Conservation (phyloP, 2,888 invertebrate genomes). For the Lottia scabra region DNA sequence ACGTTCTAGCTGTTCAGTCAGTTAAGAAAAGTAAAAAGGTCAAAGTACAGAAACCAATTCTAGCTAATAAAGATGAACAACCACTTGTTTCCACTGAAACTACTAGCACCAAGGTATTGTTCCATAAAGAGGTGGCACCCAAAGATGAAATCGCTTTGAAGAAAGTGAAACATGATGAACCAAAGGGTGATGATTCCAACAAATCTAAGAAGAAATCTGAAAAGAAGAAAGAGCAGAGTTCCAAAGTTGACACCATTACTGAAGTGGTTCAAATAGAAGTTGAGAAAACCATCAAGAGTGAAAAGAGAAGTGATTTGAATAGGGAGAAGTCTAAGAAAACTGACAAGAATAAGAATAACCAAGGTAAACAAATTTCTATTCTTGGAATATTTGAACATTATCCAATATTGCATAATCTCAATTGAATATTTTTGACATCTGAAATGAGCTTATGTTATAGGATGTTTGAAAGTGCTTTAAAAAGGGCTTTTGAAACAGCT, state of each 20-base stretch:
- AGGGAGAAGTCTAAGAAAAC: background rate
- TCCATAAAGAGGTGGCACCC: conserved; percentile 70
- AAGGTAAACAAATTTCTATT: background rate
- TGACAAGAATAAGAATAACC: background rate
- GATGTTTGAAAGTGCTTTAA: no score
- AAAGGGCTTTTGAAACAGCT: no score
- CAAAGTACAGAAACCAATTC: conserved; percentile 79
- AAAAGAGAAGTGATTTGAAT: background rate
- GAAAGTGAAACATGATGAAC: conserved; percentile 42
- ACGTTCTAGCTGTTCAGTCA: conserved; percentile 26
- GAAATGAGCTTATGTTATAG: no score
- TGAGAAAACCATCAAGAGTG: background rate
- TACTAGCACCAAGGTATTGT: conserved; percentile 35
- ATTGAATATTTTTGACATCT: no score
- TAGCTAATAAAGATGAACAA: conserved; percentile 76
- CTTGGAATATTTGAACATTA: no score
- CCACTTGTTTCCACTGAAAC: conserved; percentile 36
- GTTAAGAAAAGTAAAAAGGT: conserved; percentile 61
- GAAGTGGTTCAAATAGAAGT: background rate
- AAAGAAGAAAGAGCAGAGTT: background rate
- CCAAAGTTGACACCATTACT: background rate
- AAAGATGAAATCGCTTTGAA: conserved; percentile 81
- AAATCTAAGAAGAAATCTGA: conserved; percentile 22
- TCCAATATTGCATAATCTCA: no score
- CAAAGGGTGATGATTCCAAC: conserved; percentile 32